Evolutionary conservation across 2,797 vertebrate genomes (phyloP).

Genomic region (Fistularia tabacaria): DNA sequence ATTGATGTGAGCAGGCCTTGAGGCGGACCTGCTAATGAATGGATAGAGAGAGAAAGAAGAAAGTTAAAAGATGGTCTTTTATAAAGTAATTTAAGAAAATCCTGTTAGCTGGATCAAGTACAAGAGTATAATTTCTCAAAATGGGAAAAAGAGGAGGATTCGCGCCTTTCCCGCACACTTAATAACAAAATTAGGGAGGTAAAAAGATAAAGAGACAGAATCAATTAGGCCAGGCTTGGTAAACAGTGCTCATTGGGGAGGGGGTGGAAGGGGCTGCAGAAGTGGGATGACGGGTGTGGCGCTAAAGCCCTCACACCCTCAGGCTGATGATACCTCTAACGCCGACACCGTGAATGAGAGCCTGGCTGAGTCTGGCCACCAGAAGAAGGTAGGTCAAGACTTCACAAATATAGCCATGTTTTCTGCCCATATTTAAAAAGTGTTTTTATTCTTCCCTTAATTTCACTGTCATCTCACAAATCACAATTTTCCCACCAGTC

Average conservation of each 20-base stretch:
- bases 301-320: slow-evolving; percentile 40
- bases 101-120: slow-evolving; percentile 99
- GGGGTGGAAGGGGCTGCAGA: slow-evolving; percentile 54
- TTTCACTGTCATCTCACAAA: background rate
- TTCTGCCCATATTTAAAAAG: too few species aligned
- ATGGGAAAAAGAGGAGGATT: slow-evolving; percentile 72
- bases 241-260: slow-evolving; percentile 66
- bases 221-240: slow-evolving; percentile 74
- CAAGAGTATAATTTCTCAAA: slow-evolving; percentile 99
- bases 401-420: too few species aligned
- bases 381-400: too few species aligned
- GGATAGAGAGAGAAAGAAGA: slow-evolving; percentile 98
- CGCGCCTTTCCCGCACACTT: slow-evolving; percentile 68
- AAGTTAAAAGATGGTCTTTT: slow-evolving; percentile 99
- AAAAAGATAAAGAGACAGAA: slow-evolving; percentile 76
- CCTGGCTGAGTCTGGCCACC: slow-evolving; percentile 7
- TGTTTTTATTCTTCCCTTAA: too few species aligned
- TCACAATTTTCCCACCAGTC: background rate
- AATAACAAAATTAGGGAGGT: slow-evolving; percentile 78
- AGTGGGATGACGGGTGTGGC: slow-evolving; percentile 48
- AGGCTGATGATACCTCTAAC: slow-evolving; percentile 45
- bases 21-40: slow-evolving; percentile 99
- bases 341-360: slow-evolving; percentile 27
- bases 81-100: slow-evolving; percentile 99
- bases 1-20: slow-evolving; percentile 94